Conservation (phyloP, 2,113 vertebrate species). For the Hyla sarda region DNA sequence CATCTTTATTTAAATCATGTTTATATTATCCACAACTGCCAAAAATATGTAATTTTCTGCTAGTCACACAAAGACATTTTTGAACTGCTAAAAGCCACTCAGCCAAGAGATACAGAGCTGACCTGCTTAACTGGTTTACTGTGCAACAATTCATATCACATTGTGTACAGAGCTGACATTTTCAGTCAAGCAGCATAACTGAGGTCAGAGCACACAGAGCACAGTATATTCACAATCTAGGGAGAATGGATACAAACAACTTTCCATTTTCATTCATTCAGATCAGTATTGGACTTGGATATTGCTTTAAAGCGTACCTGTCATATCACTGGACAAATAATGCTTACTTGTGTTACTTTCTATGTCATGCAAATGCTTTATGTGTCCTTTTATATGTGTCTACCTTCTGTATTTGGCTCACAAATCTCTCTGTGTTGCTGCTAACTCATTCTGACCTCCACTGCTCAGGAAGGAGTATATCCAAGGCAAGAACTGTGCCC, state of each 20-base stretch:
- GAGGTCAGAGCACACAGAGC: background rate
- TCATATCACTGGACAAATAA: too few species aligned
- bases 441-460: too few species aligned
- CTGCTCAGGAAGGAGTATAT: too few species aligned
- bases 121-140: conserved; percentile 33
- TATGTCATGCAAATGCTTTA: too few species aligned
- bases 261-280: background rate
- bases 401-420: too few species aligned
- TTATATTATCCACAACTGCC: conserved; percentile 14
- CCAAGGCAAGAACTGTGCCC: too few species aligned
- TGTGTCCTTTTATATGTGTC: too few species aligned
- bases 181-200: background rate
- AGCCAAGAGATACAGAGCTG: conserved; percentile 18
- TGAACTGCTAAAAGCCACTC: background rate
- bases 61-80: conserved; percentile 29
- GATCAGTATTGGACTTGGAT: background rate
- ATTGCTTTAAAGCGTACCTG: background rate
- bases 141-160: conserved; percentile 5
- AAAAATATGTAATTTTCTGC: background rate
- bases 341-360: too few species aligned
- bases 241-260: background rate
- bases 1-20: conserved; percentile 17
- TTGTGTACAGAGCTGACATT: background rate
- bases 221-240: background rate
- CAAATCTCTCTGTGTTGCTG: too few species aligned